Base-by-base conservation (phyloP, 2,113 vertebrate genomes). In the Notiomystis cincta region DNA sequence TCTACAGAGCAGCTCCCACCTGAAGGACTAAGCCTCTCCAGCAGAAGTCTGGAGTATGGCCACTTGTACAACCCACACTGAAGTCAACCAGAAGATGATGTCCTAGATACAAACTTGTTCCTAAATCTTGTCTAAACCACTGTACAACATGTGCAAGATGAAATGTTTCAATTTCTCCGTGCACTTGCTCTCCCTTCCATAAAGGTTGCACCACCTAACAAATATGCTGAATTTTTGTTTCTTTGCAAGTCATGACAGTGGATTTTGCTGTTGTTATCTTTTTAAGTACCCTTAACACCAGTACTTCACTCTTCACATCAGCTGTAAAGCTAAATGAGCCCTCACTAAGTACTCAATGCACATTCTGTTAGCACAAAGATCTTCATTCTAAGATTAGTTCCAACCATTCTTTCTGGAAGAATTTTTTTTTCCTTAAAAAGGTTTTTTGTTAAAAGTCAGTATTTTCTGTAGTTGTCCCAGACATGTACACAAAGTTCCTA, bases 381-480 rank as follows among this genome's bases (percentile, higher is more conserved):
- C 27, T 91, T 81, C 31, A 57, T 25, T 21, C 18, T 47, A 75
- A 56, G 16, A n/a, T 28, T n/a, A 67, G 24, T 56, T 56, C 23
- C 25, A 71, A 47, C 10, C 79, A 53, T 23, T 82, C 9, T 24
- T 50, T 35, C 35, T 38, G 21, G 13, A 78, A 90, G 10, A 78
- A 28, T 15, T 0, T 28, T 21, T 3, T 89, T 50, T 62, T 9
- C 10, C 16, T 14, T 8, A n/a, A 45, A 40, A 18, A 10, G 7
- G 3, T 4, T 0, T 8, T 33, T 24, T 53, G 73, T 30, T 2
- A 0, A 5, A 60, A 56, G 42, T 31, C 17, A 25, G 14, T 12
- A 31, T 91, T 82, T 85, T 58, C 73, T 78, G 15, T 53, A 35
- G 27, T 14, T 79, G 25, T 71, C 38, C 20, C 33, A 60, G 76